These are phyloP conservation scores for Patella pellucida DNA, from an alignment of 2,888 invertebrate species.

Conservation along the genomic window DNA sequence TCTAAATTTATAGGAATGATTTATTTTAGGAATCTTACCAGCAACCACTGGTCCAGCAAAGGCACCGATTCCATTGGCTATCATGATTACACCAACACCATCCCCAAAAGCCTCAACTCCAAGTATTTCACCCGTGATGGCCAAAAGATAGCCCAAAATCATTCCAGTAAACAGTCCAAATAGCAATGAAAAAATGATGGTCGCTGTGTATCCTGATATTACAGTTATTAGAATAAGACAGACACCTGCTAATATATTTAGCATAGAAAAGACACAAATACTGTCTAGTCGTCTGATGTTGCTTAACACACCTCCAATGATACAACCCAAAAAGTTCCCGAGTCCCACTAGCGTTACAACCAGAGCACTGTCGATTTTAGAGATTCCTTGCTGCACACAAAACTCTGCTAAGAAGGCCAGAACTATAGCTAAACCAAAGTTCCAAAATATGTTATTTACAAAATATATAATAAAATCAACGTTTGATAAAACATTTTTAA, in stretches of 20 bases:
- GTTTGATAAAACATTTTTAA: slow-evolving; percentile 17
- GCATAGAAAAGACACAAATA: slow-evolving; percentile 40
- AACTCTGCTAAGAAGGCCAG: slow-evolving; percentile 48
- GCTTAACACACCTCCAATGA: slow-evolving; percentile 49
- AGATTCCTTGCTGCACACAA: slow-evolving; percentile 40
- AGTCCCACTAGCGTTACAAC: slow-evolving; percentile 42
- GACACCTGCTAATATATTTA: slow-evolving; percentile 42
- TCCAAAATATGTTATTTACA: slow-evolving; percentile 24
- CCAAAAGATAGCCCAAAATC: slow-evolving; percentile 49
- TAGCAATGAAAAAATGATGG: slow-evolving; percentile 25
- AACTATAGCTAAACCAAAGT: slow-evolving; percentile 31
- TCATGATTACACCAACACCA: slow-evolving; percentile 56
- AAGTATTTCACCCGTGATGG: slow-evolving; percentile 50
- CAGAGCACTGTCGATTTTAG: slow-evolving; percentile 38
- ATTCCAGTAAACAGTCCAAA: slow-evolving; percentile 51
- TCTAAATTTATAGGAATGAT: too few species aligned
- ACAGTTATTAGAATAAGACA: slow-evolving; percentile 31
- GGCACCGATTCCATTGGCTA: slow-evolving; percentile 55
- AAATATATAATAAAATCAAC: slow-evolving; percentile 21
- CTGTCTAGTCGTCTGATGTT: slow-evolving; percentile 43
- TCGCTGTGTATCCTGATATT: background rate
- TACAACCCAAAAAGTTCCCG: slow-evolving; percentile 49
- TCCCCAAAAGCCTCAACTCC: slow-evolving; percentile 45
- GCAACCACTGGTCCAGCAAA: slow-evolving; percentile 47
- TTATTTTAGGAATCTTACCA: slow-evolving; percentile 36